phyloP scores from a whole-genome alignment of 2,113 vertebrate species.

The Xenus cinereus region DNA sequence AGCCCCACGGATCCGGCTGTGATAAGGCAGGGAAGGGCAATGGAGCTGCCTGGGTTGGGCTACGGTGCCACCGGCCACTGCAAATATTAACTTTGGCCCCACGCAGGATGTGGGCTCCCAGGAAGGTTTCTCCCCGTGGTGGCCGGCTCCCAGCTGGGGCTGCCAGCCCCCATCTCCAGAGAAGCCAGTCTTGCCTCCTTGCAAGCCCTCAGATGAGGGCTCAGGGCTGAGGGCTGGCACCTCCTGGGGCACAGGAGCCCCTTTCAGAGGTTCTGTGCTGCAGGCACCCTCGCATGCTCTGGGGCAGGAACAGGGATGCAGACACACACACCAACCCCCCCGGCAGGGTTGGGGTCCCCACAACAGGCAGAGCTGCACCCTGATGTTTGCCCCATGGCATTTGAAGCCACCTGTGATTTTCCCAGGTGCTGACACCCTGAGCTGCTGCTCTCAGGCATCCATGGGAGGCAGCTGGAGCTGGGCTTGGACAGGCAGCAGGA shows the following conservation, averaged over 20 bases:
- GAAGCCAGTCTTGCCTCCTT: background rate
- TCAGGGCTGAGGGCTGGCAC: background rate
- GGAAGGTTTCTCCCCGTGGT: background rate
- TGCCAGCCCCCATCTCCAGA: background rate
- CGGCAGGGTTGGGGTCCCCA: background rate
- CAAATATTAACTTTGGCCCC: background rate
- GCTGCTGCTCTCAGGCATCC: background rate
- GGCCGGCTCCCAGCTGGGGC: background rate
- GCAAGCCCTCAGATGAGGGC: background rate
- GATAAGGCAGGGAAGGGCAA: background rate
- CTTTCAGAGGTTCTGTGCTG: background rate
- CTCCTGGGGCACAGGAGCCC: background rate
- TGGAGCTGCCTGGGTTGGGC: rapidly evolving
- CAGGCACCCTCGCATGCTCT: rapidly evolving
- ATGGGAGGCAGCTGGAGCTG: background rate
- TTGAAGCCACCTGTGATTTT: background rate
- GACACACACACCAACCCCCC: background rate
- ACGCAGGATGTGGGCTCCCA: background rate
- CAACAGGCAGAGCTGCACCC: background rate
- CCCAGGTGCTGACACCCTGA: background rate
- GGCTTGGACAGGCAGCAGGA: background rate
- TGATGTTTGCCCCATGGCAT: background rate
- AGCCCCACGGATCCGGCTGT: background rate
- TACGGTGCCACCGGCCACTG: background rate
- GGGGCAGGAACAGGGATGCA: background rate